Percentiles rank a stretch among this genome's conserved stretches.
Conservation (phyloP, 2,888 invertebrate genomes). For the Watsonalla cultraria region DNA sequence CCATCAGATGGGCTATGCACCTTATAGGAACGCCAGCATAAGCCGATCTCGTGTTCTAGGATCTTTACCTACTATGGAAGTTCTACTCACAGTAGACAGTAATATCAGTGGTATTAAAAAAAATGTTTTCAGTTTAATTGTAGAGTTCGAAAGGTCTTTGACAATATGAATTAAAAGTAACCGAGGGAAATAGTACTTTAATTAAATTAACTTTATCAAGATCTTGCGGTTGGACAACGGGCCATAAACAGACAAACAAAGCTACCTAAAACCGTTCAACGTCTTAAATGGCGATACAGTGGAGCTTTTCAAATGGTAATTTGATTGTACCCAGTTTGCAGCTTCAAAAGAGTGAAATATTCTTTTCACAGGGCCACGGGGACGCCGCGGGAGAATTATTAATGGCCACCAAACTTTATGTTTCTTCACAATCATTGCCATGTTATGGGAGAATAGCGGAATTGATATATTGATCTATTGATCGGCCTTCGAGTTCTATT, state of each 20-base stretch:
- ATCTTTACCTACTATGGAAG: too few species aligned
- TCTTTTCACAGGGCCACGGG: conserved; percentile 60
- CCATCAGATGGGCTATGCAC: too few species aligned
- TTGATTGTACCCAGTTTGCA: conserved; percentile 69
- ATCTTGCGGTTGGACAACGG: not conserved
- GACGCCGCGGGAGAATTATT: conserved; percentile 62
- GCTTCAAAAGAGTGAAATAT: conserved; percentile 71
- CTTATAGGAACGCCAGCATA: too few species aligned
- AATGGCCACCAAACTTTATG: conserved; percentile 58
- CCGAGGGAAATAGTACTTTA: not conserved
- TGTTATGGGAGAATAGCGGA: conserved; percentile 23
- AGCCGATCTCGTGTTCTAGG: too few species aligned
- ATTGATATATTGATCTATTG: not conserved
- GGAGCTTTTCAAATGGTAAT: conserved; percentile 68
- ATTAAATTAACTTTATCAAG: conserved; percentile 1
- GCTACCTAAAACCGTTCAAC: conserved; percentile 50
- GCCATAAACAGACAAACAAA: conserved; percentile 37
- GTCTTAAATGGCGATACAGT: conserved; percentile 57
- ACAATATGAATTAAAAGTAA: too few species aligned
- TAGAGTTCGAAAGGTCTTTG: too few species aligned
- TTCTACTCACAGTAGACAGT: too few species aligned
- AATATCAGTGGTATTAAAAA: too few species aligned
- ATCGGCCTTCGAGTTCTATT: too few species aligned
- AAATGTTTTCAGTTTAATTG: too few species aligned
- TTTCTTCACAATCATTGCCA: conserved; percentile 36